Evolutionary conservation across 2,113 vertebrate species (phyloP).

Genomic region (Leptocoma aspasia): DNA sequence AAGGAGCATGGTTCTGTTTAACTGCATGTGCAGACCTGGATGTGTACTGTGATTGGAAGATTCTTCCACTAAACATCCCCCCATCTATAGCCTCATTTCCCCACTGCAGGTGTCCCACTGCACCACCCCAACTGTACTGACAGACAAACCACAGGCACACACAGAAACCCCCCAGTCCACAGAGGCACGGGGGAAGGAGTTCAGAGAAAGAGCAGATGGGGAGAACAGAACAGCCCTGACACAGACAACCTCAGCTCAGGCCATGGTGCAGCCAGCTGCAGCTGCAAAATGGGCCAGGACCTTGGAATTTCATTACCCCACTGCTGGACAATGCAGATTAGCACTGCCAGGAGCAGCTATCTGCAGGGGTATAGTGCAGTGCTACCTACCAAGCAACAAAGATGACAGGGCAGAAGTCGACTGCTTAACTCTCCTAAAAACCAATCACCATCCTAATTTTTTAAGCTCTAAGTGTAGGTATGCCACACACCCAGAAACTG

Average conservation of each 20-base stretch:
- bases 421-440: background rate
- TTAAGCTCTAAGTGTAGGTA: background rate
- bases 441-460: background rate
- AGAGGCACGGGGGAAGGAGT: background rate
- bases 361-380: fast-evolving
- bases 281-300: background rate
- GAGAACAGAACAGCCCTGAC: background rate
- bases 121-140: background rate
- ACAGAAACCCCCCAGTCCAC: background rate
- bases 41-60: background rate
- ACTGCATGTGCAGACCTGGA: background rate
- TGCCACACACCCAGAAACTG: background rate
- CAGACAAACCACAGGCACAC: background rate
- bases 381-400: background rate
- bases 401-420: background rate
- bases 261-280: background rate
- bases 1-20: background rate
- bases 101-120: too few relatives aligned
- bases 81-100: background rate
- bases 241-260: background rate
- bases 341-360: background rate
- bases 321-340: background rate
- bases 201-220: background rate
- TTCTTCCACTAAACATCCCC: background rate
- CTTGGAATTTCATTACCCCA: background rate